These are phyloP conservation scores for Castor canadensis DNA, from an alignment of 2,113 vertebrate species.

Conservation along the genomic window DNA sequence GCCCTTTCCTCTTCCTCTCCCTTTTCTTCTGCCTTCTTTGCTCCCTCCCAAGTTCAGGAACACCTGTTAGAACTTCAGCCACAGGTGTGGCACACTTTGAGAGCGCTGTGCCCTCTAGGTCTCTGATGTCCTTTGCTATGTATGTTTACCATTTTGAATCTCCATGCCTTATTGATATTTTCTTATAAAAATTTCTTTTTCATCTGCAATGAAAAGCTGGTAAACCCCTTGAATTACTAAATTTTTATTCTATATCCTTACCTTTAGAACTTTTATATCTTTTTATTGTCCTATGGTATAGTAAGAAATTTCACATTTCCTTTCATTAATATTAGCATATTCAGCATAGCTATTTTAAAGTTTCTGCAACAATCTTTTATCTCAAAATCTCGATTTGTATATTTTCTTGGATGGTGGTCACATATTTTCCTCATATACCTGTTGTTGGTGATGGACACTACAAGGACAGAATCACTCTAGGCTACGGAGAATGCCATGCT, in stretches of 20 bases:
- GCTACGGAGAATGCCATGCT: not conserved
- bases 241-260: not conserved
- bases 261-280: not conserved
- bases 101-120: not conserved
- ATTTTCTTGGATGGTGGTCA: not conserved
- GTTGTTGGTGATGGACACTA: too few relatives aligned
- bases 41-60: not conserved
- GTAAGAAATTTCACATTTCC: not conserved
- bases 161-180: not conserved
- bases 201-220: not conserved
- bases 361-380: not conserved
- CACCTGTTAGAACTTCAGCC: not conserved
- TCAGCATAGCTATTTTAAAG: not conserved
- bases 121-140: not conserved
- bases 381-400: not conserved
- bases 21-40: too few relatives aligned
- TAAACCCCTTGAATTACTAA: not conserved
- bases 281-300: not conserved
- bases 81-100: not conserved
- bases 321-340: not conserved
- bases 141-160: not conserved
- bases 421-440: too few relatives aligned
- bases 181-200: not conserved
- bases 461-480: too few relatives aligned
- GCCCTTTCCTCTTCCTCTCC: accelerated